Percentiles rank a stretch among this genome's conserved stretches.
Evolutionary conservation across 2,888 invertebrate species (phyloP).

Genomic region (Criorhina ranunculi): DNA sequence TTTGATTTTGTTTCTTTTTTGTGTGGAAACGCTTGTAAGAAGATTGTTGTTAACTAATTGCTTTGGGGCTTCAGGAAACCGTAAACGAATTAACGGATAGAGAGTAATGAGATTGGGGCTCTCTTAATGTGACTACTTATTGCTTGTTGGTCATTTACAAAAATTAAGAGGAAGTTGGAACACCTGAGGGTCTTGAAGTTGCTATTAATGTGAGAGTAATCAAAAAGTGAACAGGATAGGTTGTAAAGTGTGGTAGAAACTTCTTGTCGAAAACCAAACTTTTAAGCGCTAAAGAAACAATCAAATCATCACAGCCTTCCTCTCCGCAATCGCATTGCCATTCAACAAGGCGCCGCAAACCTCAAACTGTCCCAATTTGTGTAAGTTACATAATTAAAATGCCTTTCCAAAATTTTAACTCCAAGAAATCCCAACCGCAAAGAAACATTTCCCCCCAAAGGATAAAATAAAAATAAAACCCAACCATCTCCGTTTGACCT

Average conservation of each 20-base stretch:
- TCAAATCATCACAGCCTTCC: background rate
- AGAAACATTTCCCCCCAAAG: slow-evolving; percentile 27
- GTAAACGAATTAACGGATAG: slow-evolving; percentile 52
- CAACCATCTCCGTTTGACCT: slow-evolving; percentile 36
- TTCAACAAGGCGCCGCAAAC: slow-evolving; percentile 46
- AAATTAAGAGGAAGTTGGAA: too few relatives aligned
- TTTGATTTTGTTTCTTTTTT: slow-evolving; percentile 25
- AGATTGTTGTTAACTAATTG: slow-evolving; percentile 67
- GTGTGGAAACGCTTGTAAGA: slow-evolving; percentile 44
- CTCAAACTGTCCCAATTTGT: slow-evolving; percentile 44
- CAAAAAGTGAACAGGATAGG: too few relatives aligned
- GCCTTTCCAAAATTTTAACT: slow-evolving; percentile 20
- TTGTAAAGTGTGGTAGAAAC: too few relatives aligned
- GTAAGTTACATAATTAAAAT: slow-evolving; percentile 59
- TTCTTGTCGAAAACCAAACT: too few relatives aligned
- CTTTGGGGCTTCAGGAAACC: slow-evolving; percentile 29
- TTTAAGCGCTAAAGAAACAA: too few relatives aligned
- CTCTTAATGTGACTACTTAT: too few relatives aligned
- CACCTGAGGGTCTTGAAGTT: too few relatives aligned
- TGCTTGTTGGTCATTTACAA: too few relatives aligned
- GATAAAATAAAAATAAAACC: slow-evolving; percentile 6
- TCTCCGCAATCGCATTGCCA: background rate
- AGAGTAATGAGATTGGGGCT: background rate
- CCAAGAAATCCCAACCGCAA: slow-evolving; percentile 33
- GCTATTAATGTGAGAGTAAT: too few relatives aligned